Percentiles rank a stretch among this genome's conserved stretches.
These are phyloP conservation scores for Cecropterus lyciades DNA, from an alignment of 1,140 invertebrate genomes.

Conservation along the genomic window DNA sequence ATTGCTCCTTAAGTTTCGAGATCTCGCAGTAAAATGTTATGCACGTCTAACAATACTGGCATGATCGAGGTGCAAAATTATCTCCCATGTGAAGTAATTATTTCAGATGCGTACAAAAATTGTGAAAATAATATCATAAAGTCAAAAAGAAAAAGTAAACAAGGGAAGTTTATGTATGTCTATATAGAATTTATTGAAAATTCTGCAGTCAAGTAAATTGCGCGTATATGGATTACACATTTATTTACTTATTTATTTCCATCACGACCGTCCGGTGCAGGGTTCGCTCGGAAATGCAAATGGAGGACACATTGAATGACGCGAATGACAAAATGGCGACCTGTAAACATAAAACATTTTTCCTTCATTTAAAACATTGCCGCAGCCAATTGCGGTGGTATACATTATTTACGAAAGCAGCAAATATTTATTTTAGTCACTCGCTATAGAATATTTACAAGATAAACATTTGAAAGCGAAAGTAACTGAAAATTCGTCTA, in stretches of 20 bases:
- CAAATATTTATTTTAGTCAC: conserved; percentile 2
- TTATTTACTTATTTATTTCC: conserved; percentile 18
- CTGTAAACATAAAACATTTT: conserved; percentile 12
- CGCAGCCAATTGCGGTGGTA: conserved; percentile 4
- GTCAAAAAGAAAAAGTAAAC: neutral
- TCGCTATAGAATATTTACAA: conserved; percentile 26
- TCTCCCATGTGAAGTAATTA: neutral
- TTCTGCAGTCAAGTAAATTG: conserved; percentile 1
- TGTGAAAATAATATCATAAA: conserved; percentile 8
- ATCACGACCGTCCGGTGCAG: neutral
- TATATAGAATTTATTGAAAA: conserved; percentile 14
- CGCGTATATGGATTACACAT: conserved; percentile 9
- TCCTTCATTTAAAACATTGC: conserved; percentile 23
- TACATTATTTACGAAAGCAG: conserved; percentile 23
- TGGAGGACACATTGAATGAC: conserved; percentile 21
- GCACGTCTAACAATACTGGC: no score
- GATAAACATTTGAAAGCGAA: conserved; percentile 31
- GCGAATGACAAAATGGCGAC: conserved; percentile 29
- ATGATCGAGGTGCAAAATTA: no score
- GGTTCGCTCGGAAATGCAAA: conserved; percentile 29
- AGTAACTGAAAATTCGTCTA: conserved; percentile 21
- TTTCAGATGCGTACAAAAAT: neutral
- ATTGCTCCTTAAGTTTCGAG: conserved; percentile 2
- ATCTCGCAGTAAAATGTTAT: no score
- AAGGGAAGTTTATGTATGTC: neutral